Conservation (phyloP, 2,113 vertebrate genomes). For the Acinonyx jubatus region DNA sequence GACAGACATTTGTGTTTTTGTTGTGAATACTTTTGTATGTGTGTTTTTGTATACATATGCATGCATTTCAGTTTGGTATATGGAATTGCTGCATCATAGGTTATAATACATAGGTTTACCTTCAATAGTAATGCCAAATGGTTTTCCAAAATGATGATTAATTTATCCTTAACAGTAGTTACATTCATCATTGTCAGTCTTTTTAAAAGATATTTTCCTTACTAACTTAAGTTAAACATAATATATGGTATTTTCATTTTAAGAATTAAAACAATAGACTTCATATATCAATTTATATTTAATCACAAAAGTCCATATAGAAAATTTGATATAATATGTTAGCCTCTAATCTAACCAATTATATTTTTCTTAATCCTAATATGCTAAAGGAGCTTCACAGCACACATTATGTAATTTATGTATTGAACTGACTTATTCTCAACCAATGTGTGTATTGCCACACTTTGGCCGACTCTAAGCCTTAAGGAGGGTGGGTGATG, state of each 20-base stretch:
- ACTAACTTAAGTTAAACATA: not conserved
- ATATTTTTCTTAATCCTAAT: not conserved
- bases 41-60: not conserved
- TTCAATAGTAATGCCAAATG: not conserved
- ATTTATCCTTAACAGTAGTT: not conserved
- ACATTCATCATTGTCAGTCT: not conserved
- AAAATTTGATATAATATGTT: not conserved
- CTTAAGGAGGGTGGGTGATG: not conserved
- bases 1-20: not conserved
- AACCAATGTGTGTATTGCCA: not conserved
- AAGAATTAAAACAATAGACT: not conserved
- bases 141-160: not conserved
- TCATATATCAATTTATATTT: not conserved
- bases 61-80: slow-evolving; percentile 34
- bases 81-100: not conserved
- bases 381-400: not conserved
- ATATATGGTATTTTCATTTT: not conserved
- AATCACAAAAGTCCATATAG: not conserved
- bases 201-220: slow-evolving; percentile 15
- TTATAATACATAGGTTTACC: not conserved
- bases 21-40: not conserved
- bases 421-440: slow-evolving; percentile 17
- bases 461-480: not conserved
- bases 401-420: not conserved
- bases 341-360: not conserved